These are phyloP conservation scores for Pseudomyrmex pallidus DNA, from an alignment of 1,140 invertebrate species.

Conservation along the genomic window DNA sequence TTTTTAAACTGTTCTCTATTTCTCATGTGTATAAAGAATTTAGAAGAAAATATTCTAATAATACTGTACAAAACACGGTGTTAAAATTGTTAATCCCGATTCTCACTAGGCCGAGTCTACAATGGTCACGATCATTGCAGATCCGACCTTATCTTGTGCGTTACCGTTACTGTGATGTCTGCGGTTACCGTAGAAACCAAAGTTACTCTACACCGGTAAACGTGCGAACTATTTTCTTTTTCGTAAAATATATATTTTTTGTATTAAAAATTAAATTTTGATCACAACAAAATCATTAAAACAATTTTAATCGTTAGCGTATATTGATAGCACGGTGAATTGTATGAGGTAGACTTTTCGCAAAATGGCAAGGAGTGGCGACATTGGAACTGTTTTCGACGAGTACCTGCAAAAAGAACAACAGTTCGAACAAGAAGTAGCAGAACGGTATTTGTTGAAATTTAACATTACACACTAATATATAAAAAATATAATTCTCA, in stretches of 20 bases:
- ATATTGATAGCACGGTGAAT: not conserved
- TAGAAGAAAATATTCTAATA: not conserved
- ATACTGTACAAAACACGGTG: not conserved
- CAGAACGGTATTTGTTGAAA: constrained; percentile 72
- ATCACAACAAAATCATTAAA: constrained; percentile 4
- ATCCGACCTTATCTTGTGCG: constrained; percentile 60
- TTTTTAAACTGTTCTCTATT: constrained; percentile 53
- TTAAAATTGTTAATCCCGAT: no score
- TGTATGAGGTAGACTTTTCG: constrained; percentile 48
- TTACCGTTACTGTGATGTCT: constrained; percentile 51
- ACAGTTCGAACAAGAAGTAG: constrained; percentile 71
- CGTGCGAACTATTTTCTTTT: not conserved
- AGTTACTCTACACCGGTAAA: not conserved
- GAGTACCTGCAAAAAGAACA: constrained; percentile 72
- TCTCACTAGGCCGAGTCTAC: no score
- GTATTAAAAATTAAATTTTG: not conserved
- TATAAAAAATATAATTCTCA: not conserved
- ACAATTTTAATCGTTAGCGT: constrained; percentile 9
- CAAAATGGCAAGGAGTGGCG: constrained; percentile 23
- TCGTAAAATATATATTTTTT: not conserved
- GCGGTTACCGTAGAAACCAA: no score
- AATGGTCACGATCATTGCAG: constrained; percentile 5
- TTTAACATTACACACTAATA: not conserved
- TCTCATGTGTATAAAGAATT: constrained; percentile 24
- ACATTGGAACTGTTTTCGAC: constrained; percentile 62